Evolutionary conservation across 1,140 invertebrate genomes (phyloP), one percentile per base, ranked within the genome.

Genomic region (Dinoponera quadriceps): DNA sequence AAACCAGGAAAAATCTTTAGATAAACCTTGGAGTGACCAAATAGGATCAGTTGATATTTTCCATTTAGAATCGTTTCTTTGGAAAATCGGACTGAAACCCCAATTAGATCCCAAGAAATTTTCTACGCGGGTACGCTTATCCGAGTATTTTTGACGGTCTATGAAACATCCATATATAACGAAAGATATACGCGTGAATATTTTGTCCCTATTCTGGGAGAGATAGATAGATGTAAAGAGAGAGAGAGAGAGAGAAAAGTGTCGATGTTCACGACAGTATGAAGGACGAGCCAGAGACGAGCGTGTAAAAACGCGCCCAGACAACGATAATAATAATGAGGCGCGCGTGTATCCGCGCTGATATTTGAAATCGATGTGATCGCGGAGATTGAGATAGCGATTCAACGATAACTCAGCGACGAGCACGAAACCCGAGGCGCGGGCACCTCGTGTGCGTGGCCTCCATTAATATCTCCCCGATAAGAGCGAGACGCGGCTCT

Each of bases 361-460:
- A 80, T 72, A 51, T 60, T 51, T 59, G 14, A 83, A 85, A 65
- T 66, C 51, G 63, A 25, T 49, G 57, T n/a, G 14, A 38, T 55
- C 33, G 22, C n/a, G n/a, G 9, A 22, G 55, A 60, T 62, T 20
- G 38, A 20, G 18, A 55, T 54, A 33, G 16, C 49, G 29, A 68
- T 68, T 55, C 54, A 27, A 27, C 62, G 62, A 83, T 60, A 87
- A 82, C 48, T 86, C 78, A 86, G 54, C 59, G 84, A 71, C 66
- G 63, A 84, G 60, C 51, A 59, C 78, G 80, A 80, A 80, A 80
- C 9, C 38, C n/a, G 44, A 69, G 38, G 66, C 57, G 22, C 54
- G 27, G 11, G 38, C 25, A 20, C 13, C 18, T 68, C 22, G 33
- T 57, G 29, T 55, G 33, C 4, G 22, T 22, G 51, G 27, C 22